Conservation (phyloP, 2,113 vertebrate species). For the Poeciliopsis prolifica region DNA sequence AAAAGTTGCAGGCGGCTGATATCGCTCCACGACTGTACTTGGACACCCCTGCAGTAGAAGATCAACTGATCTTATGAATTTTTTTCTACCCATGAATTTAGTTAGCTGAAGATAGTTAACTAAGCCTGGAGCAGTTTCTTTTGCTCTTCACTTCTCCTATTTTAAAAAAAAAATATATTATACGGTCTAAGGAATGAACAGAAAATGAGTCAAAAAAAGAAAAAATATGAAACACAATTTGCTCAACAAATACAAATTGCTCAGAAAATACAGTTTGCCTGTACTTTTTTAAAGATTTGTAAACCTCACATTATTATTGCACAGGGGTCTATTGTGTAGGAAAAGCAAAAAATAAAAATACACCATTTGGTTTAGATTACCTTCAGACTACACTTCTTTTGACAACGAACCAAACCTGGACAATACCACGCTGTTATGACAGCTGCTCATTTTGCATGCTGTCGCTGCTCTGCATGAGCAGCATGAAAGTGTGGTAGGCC, state of each 20-base stretch:
- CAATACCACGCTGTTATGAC: not conserved
- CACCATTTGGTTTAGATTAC: not conserved
- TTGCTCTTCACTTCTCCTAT: too few relatives aligned
- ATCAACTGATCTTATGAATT: too few relatives aligned
- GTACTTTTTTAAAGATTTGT: not conserved
- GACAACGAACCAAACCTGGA: not conserved
- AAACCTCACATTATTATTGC: not conserved
- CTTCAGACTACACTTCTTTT: not conserved
- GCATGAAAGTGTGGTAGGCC: not conserved
- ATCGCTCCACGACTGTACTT: too few relatives aligned
- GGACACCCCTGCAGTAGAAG: too few relatives aligned
- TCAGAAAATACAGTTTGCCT: not conserved
- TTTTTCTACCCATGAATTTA: too few relatives aligned
- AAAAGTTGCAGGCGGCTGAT: too few relatives aligned
- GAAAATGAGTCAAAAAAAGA: too few relatives aligned
- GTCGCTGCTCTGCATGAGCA: not conserved
- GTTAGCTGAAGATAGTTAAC: too few relatives aligned
- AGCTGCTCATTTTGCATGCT: not conserved
- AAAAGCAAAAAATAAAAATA: not conserved
- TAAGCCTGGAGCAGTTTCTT: too few relatives aligned
- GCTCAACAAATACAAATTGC: not conserved
- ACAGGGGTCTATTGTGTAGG: not conserved
- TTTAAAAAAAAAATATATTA: too few relatives aligned
- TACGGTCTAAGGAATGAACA: too few relatives aligned
- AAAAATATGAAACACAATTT: too few relatives aligned